These are phyloP conservation scores for Isotomurus palustris DNA, from an alignment of 2,888 invertebrate species.

Conservation along the genomic window DNA sequence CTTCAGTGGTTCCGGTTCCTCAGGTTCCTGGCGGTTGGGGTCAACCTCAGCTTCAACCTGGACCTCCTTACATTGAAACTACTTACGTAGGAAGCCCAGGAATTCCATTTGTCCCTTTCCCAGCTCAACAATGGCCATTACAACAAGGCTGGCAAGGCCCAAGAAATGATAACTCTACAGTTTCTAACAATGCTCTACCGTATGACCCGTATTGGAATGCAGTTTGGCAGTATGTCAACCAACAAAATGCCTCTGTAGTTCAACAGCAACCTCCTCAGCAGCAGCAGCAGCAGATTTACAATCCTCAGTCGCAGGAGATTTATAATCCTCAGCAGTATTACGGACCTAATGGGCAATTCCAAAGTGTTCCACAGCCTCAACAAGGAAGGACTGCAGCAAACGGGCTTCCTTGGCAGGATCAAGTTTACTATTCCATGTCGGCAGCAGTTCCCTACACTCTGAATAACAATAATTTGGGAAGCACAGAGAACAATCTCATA, in stretches of 20 bases:
- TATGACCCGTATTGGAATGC: conserved; percentile 10
- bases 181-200: background rate
- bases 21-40: background rate
- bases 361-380: background rate
- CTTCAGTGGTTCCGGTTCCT: background rate
- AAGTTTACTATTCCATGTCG: background rate
- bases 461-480: background rate
- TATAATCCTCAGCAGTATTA: too few relatives aligned
- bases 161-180: background rate
- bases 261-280: too few relatives aligned
- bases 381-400: background rate
- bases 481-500: too few relatives aligned
- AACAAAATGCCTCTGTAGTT: background rate
- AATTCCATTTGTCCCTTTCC: conserved; percentile 5
- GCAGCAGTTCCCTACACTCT: background rate
- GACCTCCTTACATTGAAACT: background rate
- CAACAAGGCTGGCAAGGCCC: background rate
- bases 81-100: background rate
- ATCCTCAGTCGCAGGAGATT: too few relatives aligned
- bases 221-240: background rate
- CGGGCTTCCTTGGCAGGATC: conserved; percentile 1
- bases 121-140: background rate
- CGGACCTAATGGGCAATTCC: too few relatives aligned
- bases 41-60: background rate
- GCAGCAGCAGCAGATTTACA: too few relatives aligned